A percentile compares a stretch with the other conserved stretches of the same genome.
Conservation (phyloP, 2,888 invertebrate genomes). For the Cabera pusaria region DNA sequence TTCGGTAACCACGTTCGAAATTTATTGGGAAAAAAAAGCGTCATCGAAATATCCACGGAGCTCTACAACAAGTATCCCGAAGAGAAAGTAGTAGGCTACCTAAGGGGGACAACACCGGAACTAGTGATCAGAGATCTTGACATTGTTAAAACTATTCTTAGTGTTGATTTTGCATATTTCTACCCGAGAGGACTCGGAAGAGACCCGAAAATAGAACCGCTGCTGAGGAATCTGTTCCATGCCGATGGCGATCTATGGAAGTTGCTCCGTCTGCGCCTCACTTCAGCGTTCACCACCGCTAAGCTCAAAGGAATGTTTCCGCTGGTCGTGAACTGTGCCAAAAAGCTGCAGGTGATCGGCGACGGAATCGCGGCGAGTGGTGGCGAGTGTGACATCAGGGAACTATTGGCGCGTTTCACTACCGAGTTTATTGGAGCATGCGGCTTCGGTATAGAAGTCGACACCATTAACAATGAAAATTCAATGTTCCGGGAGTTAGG, state of each 20-base stretch:
- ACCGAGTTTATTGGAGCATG: slow-evolving; percentile 60
- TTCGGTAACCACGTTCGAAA: slow-evolving; percentile 55
- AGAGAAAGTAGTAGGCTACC: slow-evolving; percentile 57
- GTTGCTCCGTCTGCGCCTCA: slow-evolving; percentile 55
- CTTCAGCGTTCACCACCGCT: slow-evolving; percentile 61
- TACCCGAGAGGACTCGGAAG: slow-evolving; percentile 50
- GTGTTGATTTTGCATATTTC: slow-evolving; percentile 53
- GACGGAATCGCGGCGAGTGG: slow-evolving; percentile 43
- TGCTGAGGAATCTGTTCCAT: slow-evolving; percentile 53
- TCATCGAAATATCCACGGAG: slow-evolving; percentile 41
- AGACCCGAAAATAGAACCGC: slow-evolving; percentile 44
- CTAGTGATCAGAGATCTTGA: slow-evolving; percentile 58
- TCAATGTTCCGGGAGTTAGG: slow-evolving; percentile 49
- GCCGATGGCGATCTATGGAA: slow-evolving; percentile 64
- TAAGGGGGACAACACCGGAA: slow-evolving; percentile 47
- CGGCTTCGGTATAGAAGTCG: slow-evolving; percentile 55
- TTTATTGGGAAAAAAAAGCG: slow-evolving; percentile 42
- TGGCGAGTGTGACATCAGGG: slow-evolving; percentile 46
- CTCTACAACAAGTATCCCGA: slow-evolving; percentile 54
- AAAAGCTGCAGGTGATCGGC: slow-evolving; percentile 47
- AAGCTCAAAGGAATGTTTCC: slow-evolving; percentile 68
- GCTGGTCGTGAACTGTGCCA: slow-evolving; percentile 55
- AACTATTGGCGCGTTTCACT: slow-evolving; percentile 57
- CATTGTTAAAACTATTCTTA: slow-evolving; percentile 48
- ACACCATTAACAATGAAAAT: slow-evolving; percentile 49